Conservation (phyloP, 64 coral and sea anemone species). For the Anthopleura sola region DNA sequence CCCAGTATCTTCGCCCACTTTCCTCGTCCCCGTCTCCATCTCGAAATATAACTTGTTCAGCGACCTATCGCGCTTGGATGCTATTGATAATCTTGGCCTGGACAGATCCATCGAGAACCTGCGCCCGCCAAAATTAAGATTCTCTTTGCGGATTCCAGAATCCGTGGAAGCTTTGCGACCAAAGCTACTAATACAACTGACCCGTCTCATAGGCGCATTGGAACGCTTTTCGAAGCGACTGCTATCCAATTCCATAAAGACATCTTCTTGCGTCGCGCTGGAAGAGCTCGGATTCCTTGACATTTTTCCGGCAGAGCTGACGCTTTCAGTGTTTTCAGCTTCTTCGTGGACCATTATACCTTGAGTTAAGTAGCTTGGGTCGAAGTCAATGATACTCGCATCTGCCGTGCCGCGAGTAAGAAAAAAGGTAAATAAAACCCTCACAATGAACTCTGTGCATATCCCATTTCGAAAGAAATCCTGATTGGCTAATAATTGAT, state of each 20-base stretch:
- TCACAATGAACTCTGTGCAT: constrained; percentile 7
- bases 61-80: not conserved
- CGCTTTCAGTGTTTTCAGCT: not conserved
- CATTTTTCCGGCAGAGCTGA: not conserved
- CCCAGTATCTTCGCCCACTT: constrained; percentile 4
- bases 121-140: not conserved
- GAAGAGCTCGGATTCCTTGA: not conserved
- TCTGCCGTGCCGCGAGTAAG: not conserved
- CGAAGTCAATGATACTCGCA: not conserved
- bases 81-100: not conserved
- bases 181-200: constrained; percentile 17
- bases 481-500: constrained; percentile 3
- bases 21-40: constrained; percentile 2
- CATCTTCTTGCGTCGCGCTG: constrained; percentile 12
- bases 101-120: constrained; percentile 17
- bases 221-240: constrained; percentile 7
- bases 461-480: not conserved
- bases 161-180: not conserved
- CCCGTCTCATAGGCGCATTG: not conserved
- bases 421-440: constrained; percentile 18
- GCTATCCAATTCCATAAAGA: constrained; percentile 5
- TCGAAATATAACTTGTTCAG: constrained; percentile 15
- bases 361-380: not conserved
- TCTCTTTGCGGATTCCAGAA: not conserved
- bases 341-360: constrained; percentile 7